Percentiles rank a stretch among this genome's conserved stretches.
Evolutionary conservation across 2,113 vertebrate species (phyloP).

Genomic region (Capricornis sumatraensis): DNA sequence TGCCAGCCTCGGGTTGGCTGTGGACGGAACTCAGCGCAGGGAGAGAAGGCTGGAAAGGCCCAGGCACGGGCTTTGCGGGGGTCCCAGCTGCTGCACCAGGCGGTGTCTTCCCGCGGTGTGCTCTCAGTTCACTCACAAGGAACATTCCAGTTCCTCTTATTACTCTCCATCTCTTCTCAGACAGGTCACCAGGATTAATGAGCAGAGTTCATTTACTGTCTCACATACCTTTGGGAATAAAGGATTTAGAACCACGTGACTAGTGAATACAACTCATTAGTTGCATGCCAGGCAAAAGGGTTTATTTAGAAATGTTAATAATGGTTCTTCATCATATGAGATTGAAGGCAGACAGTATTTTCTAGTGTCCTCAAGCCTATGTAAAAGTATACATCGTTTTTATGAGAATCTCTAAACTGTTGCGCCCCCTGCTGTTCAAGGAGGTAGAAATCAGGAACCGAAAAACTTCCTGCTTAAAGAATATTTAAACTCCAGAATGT

Average conservation of each 20-base stretch:
- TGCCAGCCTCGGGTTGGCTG: neutral
- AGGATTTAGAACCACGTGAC: neutral
- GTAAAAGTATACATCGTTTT: neutral
- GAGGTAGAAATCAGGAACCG: neutral
- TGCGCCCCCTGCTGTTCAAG: neutral
- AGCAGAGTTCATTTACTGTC: neutral
- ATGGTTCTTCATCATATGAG: neutral
- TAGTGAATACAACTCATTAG: neutral
- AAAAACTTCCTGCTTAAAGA: neutral
- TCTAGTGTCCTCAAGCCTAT: neutral
- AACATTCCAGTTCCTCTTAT: conserved; percentile 12
- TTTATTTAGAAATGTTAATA: neutral
- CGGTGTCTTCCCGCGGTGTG: neutral
- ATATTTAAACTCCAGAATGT: neutral
- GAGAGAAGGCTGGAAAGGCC: neutral
- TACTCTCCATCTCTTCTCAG: neutral
- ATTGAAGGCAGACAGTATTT: neutral
- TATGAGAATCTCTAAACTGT: neutral
- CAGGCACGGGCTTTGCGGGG: neutral
- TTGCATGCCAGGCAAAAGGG: neutral
- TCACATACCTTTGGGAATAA: neutral
- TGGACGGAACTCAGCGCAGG: neutral
- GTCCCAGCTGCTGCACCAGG: neutral
- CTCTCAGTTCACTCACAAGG: neutral
- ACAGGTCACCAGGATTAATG: neutral